phyloP scores from a whole-genome alignment of 2,797 vertebrate genomes.

The Phyllotis vaccarum region DNA sequence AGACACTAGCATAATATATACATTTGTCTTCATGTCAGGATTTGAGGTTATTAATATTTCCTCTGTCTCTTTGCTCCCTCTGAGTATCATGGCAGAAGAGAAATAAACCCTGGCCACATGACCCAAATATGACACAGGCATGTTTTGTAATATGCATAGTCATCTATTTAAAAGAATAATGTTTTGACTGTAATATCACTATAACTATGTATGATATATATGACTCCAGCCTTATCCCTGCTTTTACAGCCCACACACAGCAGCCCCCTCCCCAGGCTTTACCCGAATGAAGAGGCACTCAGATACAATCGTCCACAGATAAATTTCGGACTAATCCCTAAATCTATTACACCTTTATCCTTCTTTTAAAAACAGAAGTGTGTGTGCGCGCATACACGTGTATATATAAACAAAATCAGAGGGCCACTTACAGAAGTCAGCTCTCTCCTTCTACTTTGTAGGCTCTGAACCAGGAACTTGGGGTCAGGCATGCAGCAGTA shows the following conservation, averaged over 20 bases:
- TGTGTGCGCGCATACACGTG: rapidly evolving
- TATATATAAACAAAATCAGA: background rate
- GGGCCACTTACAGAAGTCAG: background rate
- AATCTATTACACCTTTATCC: background rate
- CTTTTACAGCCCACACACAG: background rate
- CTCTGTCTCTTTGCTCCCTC: background rate
- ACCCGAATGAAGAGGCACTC: background rate
- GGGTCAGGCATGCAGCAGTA: background rate
- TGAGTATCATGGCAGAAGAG: background rate
- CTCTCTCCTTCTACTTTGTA: background rate
- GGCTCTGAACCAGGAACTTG: background rate
- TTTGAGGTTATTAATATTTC: background rate
- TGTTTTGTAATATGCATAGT: background rate
- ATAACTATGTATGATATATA: no score
- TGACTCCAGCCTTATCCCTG: background rate
- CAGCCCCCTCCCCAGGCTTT: background rate
- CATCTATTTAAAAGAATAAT: background rate
- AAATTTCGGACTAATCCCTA: background rate
- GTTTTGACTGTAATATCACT: background rate
- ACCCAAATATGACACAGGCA: background rate
- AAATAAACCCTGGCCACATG: background rate
- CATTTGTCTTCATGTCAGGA: background rate
- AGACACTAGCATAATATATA: background rate
- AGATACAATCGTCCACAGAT: background rate
- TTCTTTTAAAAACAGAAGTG: background rate